Evolutionary conservation across 1,140 invertebrate genomes (phyloP).

Genomic region (Papilio aristodemus): DNA sequence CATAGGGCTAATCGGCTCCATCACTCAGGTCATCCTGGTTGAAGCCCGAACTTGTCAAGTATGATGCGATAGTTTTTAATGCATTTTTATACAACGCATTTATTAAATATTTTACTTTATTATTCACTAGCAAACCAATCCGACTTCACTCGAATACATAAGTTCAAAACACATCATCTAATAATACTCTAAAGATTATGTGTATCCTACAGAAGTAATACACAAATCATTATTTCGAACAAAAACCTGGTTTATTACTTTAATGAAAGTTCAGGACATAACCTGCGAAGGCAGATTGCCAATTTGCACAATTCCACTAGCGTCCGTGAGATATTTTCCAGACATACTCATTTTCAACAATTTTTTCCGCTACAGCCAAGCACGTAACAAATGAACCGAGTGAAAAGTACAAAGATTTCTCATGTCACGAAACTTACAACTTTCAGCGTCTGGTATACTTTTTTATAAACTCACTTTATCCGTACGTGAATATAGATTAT

Average conservation of each 20-base stretch:
- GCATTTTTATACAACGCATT: no score
- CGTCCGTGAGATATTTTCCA: background rate
- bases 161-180: no score
- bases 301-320: background rate
- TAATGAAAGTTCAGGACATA: background rate
- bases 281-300: constrained; percentile 10
- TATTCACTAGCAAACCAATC: no score
- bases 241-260: background rate
- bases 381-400: background rate
- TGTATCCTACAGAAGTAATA: no score
- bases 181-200: no score
- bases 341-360: background rate
- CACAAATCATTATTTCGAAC: no score
- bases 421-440: no score
- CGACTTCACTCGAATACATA: no score
- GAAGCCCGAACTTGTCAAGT: background rate
- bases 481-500: background rate
- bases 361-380: background rate
- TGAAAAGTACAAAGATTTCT: background rate
- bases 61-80: background rate
- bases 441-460: no score
- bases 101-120: no score
- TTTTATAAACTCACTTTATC: no score
- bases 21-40: background rate
- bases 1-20: background rate